Conservation (phyloP, 2,113 vertebrate species). For the Colossoma macropomum region DNA sequence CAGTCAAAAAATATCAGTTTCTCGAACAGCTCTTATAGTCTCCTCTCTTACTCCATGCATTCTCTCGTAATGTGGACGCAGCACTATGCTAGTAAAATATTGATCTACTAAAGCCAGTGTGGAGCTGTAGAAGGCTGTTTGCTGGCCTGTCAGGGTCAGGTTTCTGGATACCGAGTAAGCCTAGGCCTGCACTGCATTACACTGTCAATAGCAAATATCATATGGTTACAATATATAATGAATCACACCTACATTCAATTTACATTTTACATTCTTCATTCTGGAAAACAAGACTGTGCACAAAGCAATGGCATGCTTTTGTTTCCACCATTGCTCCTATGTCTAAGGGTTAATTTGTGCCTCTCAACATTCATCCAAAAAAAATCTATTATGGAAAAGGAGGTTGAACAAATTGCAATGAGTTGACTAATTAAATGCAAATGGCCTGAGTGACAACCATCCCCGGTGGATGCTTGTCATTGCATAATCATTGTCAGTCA, state of each 20-base stretch:
- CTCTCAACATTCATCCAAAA: too few species aligned
- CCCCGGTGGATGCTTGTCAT: neutral
- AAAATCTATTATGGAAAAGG: too few species aligned
- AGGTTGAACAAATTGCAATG: too few species aligned
- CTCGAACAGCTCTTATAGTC: neutral
- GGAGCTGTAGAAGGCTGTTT: neutral
- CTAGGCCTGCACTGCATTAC: conserved; percentile 8
- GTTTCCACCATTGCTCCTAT: too few species aligned
- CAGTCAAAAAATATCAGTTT: neutral
- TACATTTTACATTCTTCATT: too few species aligned
- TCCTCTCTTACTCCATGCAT: neutral
- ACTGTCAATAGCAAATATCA: neutral
- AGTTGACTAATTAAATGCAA: neutral
- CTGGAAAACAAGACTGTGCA: too few species aligned
- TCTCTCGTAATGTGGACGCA: neutral
- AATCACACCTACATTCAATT: too few species aligned
- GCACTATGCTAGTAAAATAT: neutral
- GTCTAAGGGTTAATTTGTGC: too few species aligned
- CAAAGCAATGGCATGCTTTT: too few species aligned
- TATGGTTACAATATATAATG: too few species aligned
- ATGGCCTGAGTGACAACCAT: neutral
- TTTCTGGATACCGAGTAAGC: conserved; percentile 23
- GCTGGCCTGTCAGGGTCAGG: neutral
- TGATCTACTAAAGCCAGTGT: neutral
- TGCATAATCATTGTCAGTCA: neutral